phyloP scores from a whole-genome alignment of 2,888 invertebrate genomes.

The Stenichneumon culpator region DNA sequence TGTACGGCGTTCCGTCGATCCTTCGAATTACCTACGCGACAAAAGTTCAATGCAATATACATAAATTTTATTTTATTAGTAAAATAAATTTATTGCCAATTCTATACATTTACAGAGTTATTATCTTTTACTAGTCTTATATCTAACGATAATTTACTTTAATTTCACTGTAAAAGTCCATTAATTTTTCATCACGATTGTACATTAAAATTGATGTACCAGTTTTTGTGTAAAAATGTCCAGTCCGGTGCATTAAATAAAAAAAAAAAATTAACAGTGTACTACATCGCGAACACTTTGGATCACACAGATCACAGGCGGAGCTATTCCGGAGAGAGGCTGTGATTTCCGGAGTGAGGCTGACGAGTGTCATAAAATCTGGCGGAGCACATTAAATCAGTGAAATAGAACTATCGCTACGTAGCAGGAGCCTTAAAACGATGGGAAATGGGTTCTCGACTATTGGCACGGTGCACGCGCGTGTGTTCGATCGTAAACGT shows the following conservation, averaged over 20 bases:
- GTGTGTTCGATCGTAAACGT: not conserved
- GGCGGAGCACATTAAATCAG: not conserved
- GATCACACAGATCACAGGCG: too few relatives aligned
- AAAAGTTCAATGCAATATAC: not conserved
- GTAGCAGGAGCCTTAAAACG: not conserved
- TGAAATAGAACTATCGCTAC: not conserved
- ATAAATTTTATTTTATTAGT: not conserved
- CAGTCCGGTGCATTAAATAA: too few relatives aligned
- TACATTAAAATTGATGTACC: too few relatives aligned
- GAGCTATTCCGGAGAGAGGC: too few relatives aligned
- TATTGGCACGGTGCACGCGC: not conserved
- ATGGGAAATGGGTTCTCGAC: not conserved
- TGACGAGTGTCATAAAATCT: not conserved
- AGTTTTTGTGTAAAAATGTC: too few relatives aligned
- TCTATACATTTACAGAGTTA: not conserved
- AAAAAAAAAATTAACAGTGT: too few relatives aligned
- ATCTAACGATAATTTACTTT: too few relatives aligned
- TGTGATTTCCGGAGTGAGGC: too few relatives aligned
- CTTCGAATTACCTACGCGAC: conserved; percentile 39
- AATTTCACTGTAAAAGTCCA: too few relatives aligned
- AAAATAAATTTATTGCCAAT: not conserved
- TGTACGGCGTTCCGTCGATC: conserved; percentile 46
- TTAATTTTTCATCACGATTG: too few relatives aligned
- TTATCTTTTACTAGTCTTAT: not conserved
- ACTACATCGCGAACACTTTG: too few relatives aligned